Conservation (phyloP, 2,113 vertebrate species). For the Micromys minutus region DNA sequence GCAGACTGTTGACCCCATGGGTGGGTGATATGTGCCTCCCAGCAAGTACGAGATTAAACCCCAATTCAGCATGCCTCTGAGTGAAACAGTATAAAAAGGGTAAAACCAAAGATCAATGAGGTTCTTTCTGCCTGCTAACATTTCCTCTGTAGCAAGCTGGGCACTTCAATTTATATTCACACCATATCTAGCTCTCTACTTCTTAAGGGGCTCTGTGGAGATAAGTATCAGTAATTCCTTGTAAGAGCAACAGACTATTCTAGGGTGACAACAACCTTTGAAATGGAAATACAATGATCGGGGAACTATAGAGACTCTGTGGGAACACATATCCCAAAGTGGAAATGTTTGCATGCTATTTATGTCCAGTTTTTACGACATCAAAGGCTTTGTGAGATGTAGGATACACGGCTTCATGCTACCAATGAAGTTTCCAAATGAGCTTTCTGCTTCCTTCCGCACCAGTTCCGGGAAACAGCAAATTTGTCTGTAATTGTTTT, state of each 20-base stretch:
- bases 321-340: background rate
- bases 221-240: background rate
- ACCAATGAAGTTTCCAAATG: background rate
- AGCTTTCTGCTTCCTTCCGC: background rate
- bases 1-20: too few species aligned
- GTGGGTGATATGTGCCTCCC: background rate
- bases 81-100: background rate
- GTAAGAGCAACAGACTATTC: background rate
- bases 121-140: background rate
- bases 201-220: background rate
- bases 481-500: background rate
- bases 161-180: background rate
- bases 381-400: background rate
- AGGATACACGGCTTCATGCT: background rate
- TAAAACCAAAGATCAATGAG: background rate
- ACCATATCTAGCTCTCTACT: background rate
- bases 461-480: background rate
- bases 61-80: background rate
- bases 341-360: background rate
- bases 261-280: background rate
- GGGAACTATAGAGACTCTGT: background rate
- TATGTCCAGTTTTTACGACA: background rate
- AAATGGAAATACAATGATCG: background rate
- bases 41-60: background rate
- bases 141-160: background rate